These are phyloP conservation scores for Caenorhabditis sp. DNA, from an alignment of 2,888 invertebrate species.

Conservation along the genomic window DNA sequence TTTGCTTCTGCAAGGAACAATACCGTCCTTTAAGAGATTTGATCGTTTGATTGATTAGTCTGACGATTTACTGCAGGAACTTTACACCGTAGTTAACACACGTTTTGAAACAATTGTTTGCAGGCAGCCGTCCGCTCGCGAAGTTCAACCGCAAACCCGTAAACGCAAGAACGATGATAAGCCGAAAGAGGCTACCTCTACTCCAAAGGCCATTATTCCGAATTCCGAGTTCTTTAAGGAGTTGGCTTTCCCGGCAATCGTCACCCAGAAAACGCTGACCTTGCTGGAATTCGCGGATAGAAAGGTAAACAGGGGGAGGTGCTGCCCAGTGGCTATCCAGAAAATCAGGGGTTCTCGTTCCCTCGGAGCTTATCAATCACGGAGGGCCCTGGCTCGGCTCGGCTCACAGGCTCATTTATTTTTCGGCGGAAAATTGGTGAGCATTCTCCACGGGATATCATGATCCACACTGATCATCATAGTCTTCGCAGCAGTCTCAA, in stretches of 20 bases:
- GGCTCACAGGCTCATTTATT: slow-evolving; percentile 21
- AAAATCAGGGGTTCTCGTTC: slow-evolving; percentile 15
- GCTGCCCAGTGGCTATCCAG: slow-evolving; percentile 19
- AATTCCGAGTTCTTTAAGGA: slow-evolving; percentile 17
- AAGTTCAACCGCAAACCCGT: slow-evolving; percentile 8
- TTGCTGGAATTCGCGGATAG: slow-evolving; percentile 38
- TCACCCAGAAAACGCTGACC: slow-evolving; percentile 19
- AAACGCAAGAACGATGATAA: slow-evolving; percentile 16
- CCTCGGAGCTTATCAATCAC: slow-evolving; percentile 48
- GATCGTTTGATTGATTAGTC: slow-evolving; percentile 49
- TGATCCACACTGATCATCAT: too few species aligned
- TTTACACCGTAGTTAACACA: too few species aligned
- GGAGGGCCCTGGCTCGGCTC: slow-evolving; percentile 8
- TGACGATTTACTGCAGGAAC: slow-evolving; percentile 13
- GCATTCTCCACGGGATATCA: slow-evolving; percentile 7
- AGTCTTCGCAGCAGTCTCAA: too few species aligned
- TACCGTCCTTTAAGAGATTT: slow-evolving; percentile 12
- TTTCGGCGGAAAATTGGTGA: not conserved
- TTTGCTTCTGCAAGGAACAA: slow-evolving; percentile 3
- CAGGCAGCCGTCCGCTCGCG: slow-evolving; percentile 19
- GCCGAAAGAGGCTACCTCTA: too few species aligned
- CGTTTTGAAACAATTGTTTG: too few species aligned
- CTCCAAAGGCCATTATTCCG: too few species aligned
- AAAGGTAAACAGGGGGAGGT: slow-evolving; percentile 21
- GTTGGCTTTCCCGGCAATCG: slow-evolving; percentile 22